Conservation (phyloP, 2,797 vertebrate genomes). For the Sebastes kiyomatsui region DNA sequence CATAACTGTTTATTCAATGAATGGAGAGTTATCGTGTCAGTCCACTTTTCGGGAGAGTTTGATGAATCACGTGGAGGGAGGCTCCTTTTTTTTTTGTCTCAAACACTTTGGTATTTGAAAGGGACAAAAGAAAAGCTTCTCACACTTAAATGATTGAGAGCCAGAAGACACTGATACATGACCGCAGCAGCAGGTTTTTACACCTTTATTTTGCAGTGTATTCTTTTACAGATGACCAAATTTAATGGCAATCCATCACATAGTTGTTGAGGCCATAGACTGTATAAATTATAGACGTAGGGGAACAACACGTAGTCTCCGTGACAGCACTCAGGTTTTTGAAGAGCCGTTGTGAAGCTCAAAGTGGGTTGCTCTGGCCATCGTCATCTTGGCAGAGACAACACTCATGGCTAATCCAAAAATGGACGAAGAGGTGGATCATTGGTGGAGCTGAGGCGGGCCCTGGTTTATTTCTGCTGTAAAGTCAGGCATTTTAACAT, state of each 20-base stretch:
- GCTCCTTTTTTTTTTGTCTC: slow-evolving; percentile 26
- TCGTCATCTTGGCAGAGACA: too few species aligned
- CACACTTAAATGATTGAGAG: slow-evolving; percentile 40
- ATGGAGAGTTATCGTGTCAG: slow-evolving; percentile 51
- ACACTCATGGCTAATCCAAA: too few species aligned
- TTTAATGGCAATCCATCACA: not conserved
- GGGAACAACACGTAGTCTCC: too few species aligned
- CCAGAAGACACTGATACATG: slow-evolving; percentile 24
- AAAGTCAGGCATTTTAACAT: too few species aligned
- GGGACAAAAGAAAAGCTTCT: slow-evolving; percentile 42
- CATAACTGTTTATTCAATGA: slow-evolving; percentile 51
- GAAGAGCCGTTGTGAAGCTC: too few species aligned
- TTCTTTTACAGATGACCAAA: not conserved
- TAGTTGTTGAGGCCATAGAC: not conserved
- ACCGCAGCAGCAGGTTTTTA: not conserved
- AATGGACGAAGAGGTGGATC: too few species aligned
- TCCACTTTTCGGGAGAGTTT: slow-evolving; percentile 46
- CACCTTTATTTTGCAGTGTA: slow-evolving; percentile 25
- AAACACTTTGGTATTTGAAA: slow-evolving; percentile 29
- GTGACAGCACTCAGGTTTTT: too few species aligned
- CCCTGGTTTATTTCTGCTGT: too few species aligned
- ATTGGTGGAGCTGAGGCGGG: too few species aligned
- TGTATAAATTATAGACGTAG: too few species aligned
- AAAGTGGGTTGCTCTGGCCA: too few species aligned
- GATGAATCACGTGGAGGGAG: slow-evolving; percentile 45